Conservation (phyloP, 2,888 invertebrate genomes). For the Trissolcus brochymenae region DNA sequence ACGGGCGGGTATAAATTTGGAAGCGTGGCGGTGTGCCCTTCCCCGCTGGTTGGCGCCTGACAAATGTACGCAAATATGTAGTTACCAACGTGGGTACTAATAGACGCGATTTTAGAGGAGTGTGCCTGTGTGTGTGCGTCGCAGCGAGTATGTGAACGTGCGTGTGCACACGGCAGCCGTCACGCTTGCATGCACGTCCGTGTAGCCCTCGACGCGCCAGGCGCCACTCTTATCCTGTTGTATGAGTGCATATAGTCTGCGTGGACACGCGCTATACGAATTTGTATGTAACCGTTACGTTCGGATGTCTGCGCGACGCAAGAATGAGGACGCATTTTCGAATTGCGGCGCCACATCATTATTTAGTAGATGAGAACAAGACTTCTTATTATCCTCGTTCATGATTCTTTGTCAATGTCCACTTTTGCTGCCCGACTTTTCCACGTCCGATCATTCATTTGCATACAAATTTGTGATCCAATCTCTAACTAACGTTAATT, state of each 20-base stretch:
- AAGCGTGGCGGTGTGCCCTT: constrained; percentile 5
- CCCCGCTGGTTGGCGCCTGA: constrained; percentile 5
- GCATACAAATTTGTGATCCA: constrained; percentile 8
- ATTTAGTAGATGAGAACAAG: constrained; percentile 47
- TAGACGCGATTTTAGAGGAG: constrained; percentile 14
- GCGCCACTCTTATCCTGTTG: constrained; percentile 63
- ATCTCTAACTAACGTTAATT: too few species aligned
- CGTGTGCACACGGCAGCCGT: constrained; percentile 62
- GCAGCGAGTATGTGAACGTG: constrained; percentile 23
- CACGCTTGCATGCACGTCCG: constrained; percentile 70
- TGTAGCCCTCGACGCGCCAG: constrained; percentile 65
- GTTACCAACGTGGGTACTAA: constrained; percentile 23
- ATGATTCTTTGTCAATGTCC: constrained; percentile 48
- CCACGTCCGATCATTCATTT: constrained; percentile 16
- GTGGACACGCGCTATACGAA: constrained; percentile 55
- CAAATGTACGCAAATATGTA: constrained; percentile 19
- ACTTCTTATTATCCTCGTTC: constrained; percentile 49
- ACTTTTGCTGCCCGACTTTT: constrained; percentile 35
- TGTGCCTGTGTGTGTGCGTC: constrained; percentile 34
- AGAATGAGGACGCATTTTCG: constrained; percentile 56
- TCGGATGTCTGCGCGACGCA: constrained; percentile 50
- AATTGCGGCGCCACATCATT: constrained; percentile 54
- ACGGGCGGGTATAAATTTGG: constrained; percentile 16
- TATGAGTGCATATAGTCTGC: constrained; percentile 48
- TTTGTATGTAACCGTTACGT: constrained; percentile 54